A percentile compares a stretch with the other conserved stretches of the same genome.
phyloP scores from a whole-genome alignment of 2,113 vertebrate genomes.

The Gasterosteus aculeatus region DNA sequence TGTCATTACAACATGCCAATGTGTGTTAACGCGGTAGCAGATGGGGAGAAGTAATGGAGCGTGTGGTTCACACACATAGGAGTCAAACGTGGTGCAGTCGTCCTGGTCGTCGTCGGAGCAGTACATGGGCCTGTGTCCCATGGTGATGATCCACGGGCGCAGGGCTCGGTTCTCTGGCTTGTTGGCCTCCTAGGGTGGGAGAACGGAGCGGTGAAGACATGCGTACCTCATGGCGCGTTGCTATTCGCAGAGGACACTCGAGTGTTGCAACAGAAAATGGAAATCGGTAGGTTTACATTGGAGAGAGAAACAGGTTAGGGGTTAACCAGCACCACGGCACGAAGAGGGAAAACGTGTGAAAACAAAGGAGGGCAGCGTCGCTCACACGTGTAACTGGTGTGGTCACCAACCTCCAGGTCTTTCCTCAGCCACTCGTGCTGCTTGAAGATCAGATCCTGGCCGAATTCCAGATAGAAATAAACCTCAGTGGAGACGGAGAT shows the following conservation, averaged over 20 bases:
- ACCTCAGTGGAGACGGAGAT: slow-evolving; percentile 91
- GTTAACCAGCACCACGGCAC: not conserved
- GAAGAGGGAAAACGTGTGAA: not conserved
- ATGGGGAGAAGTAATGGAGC: not conserved
- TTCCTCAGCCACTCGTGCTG: slow-evolving; percentile 87
- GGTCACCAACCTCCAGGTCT: slow-evolving; percentile 84
- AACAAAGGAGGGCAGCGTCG: slow-evolving; percentile 20
- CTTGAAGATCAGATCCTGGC: slow-evolving; percentile 82
- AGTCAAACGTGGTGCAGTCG: slow-evolving; percentile 86
- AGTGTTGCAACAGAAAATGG: not conserved
- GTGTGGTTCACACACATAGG: slow-evolving; percentile 74
- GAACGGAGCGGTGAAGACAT: not conserved
- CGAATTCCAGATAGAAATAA: slow-evolving; percentile 86
- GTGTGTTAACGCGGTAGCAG: not conserved
- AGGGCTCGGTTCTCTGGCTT: slow-evolving; percentile 73
- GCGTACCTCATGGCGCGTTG: not conserved
- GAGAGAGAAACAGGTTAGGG: not conserved
- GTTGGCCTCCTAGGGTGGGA: slow-evolving; percentile 78
- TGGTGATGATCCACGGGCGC: slow-evolving; percentile 90
- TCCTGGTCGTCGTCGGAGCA: slow-evolving; percentile 88
- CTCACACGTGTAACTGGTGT: slow-evolving; percentile 11
- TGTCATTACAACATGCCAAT: not conserved
- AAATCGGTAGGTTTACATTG: not conserved
- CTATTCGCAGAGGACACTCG: not conserved
- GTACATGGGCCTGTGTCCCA: slow-evolving; percentile 93